Conservation (phyloP, 2,888 invertebrate species). For the Cremastobaeus sp. region DNA sequence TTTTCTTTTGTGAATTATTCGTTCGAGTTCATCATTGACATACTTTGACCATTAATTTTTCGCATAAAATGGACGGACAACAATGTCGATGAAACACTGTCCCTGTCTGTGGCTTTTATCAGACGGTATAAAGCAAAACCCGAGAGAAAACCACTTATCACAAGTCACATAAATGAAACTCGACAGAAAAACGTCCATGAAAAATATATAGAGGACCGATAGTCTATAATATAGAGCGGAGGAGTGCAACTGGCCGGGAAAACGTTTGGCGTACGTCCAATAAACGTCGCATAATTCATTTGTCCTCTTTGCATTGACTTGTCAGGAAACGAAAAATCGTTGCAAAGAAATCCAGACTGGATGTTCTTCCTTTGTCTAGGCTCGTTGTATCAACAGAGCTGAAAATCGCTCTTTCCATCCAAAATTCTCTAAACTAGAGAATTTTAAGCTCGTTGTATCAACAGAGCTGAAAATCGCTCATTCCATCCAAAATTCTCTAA, state of each 20-base stretch:
- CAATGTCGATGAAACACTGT: constrained; percentile 59
- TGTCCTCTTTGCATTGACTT: constrained; percentile 56
- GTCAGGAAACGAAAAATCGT: constrained; percentile 38
- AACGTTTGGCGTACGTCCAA: constrained; percentile 69
- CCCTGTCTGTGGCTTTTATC: constrained; percentile 43
- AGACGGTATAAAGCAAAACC: constrained; percentile 54
- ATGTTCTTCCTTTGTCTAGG: constrained; percentile 8
- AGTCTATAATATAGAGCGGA: constrained; percentile 60
- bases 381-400: no score
- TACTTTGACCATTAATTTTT: constrained; percentile 56
- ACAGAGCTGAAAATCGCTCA: no score
- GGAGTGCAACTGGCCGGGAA: constrained; percentile 62
- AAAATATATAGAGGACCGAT: constrained; percentile 60
- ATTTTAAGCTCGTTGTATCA: no score
- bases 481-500: no score
- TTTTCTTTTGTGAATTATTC: constrained; percentile 36
- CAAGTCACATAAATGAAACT: constrained; percentile 60
- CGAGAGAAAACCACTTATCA: constrained; percentile 61
- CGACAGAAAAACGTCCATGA: constrained; percentile 61
- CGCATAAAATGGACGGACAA: constrained; percentile 46
- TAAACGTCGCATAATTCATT: constrained; percentile 68
- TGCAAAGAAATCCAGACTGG: constrained; percentile 26
- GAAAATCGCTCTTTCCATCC: no score
- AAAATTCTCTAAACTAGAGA: no score
- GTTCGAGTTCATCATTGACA: constrained; percentile 53